Base-by-base conservation (phyloP, 2,888 invertebrate species). In the Drosophila recens region DNA sequence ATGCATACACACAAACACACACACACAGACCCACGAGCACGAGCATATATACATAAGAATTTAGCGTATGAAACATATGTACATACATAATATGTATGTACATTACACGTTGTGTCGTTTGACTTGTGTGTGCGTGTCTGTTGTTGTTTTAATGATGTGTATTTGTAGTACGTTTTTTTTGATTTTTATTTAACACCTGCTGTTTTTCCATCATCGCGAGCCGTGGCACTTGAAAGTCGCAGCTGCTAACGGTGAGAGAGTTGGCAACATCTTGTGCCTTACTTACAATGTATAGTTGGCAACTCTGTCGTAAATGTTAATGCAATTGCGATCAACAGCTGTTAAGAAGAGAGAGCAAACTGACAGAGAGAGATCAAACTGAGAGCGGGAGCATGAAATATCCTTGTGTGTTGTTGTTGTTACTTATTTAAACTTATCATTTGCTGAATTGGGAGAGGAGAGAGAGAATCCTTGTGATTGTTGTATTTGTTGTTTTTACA, bases 101-200 rank as follows among this genome's bases (percentile, higher is more conserved):
- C 45, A 38, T 43, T 57, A 48, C 68, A 74, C 33, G 52, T n/a
- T 75, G 62, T 67, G 59, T 36, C 45, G 56, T 45, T 62, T 51
- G 54, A 67, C 52, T 57, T 69, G 57, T 64, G 57, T 64, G 34
- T 64, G 57, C 62, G 34, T 64, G 48, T 54, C 61, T 75, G 45
- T 56, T 70, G 53, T 66, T 83, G 63, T 74, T 58, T 52, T 48
- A 42, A 30, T 40, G 49, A 27, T 33, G 13, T 56, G 34, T 52
- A 13, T 53, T 15, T 65, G 40, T 52, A 9, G 33, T 45, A 30
- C 27, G 36, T 57, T 65, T 67, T 67, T 67, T 77, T 72, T 71
- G 68, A 72, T 87, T 87, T 80, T 73, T 77, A 72, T 75, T 84
- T 76, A 84, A 79, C 85, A 86, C 85, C 89, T 86, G 87, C 85